These are phyloP conservation scores for Phymorhynchus buccinoides DNA, from an alignment of 1,140 invertebrate genomes.

Conservation along the genomic window DNA sequence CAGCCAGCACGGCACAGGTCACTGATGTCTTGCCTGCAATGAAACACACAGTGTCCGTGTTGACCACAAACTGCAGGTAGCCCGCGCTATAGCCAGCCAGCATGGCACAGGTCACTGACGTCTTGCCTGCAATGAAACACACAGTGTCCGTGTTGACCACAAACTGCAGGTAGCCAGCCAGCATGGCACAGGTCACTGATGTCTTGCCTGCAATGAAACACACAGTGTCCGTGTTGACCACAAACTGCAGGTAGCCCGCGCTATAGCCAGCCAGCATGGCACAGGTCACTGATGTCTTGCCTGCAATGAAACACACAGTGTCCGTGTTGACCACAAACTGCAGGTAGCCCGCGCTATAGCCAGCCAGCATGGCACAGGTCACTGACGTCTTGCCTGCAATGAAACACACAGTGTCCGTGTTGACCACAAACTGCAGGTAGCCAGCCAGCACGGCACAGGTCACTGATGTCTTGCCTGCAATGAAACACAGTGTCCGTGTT, in stretches of 20 bases:
- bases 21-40: constrained; percentile 19
- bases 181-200: background rate
- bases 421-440: constrained; percentile 24
- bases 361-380: background rate
- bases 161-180: constrained; percentile 29
- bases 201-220: constrained; percentile 26
- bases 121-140: constrained; percentile 27
- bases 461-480: constrained; percentile 19
- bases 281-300: constrained; percentile 8
- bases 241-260: constrained; percentile 20
- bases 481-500: constrained; percentile 28
- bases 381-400: constrained; percentile 19
- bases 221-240: constrained; percentile 29
- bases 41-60: constrained; percentile 25
- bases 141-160: constrained; percentile 28
- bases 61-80: constrained; percentile 22
- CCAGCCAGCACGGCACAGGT: constrained; percentile 5
- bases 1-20: background rate
- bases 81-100: constrained; percentile 20
- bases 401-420: constrained; percentile 31
- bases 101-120: background rate
- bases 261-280: constrained; percentile 18
- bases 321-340: constrained; percentile 24
- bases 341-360: constrained; percentile 22
- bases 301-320: constrained; percentile 27